Evolutionary conservation across 1,140 invertebrate genomes (phyloP).

Genomic region (Metaphire vulgaris): DNA sequence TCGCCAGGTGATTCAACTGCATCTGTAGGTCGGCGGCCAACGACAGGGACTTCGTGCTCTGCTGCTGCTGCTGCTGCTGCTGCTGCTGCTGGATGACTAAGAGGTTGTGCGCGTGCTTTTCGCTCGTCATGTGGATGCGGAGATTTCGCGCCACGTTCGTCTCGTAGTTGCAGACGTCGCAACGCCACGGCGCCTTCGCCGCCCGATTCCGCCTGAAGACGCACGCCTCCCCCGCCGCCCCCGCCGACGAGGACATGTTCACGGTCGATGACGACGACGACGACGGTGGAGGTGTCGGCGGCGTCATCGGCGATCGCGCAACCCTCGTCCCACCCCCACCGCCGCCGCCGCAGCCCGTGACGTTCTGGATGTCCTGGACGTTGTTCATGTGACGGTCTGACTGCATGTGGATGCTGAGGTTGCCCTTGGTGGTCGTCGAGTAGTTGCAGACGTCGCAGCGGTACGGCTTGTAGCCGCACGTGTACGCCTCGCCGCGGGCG

Average conservation of each 20-base stretch:
- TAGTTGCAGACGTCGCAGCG: slow-evolving; percentile 81
- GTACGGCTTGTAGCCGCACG: slow-evolving; percentile 88
- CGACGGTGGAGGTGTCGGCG: not conserved
- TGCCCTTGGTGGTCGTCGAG: slow-evolving; percentile 98
- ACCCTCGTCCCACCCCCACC: not conserved
- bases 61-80: slow-evolving; percentile 92
- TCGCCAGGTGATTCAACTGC: slow-evolving; percentile 37
- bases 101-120: slow-evolving; percentile 95
- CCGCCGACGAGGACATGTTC: slow-evolving; percentile 34
- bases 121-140: slow-evolving; percentile 91
- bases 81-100: slow-evolving; percentile 93
- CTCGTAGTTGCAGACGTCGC: slow-evolving; percentile 97
- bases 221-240: not conserved
- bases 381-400: slow-evolving; percentile 99
- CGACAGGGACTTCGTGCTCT: not conserved
- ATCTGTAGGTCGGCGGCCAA: slow-evolving; percentile 41
- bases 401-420: slow-evolving; percentile 99
- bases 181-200: slow-evolving; percentile 85
- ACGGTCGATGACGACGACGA: slow-evolving; percentile 26
- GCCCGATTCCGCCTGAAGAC: slow-evolving; percentile 65
- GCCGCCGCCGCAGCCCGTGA: slow-evolving; percentile 12
- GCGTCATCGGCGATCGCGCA: not conserved
- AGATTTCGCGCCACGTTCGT: slow-evolving; percentile 93
- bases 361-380: slow-evolving; percentile 79
- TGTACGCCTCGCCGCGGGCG: slow-evolving; percentile 94